A percentile compares a stretch with the other conserved stretches of the same genome.
phyloP scores from a whole-genome alignment of 2,888 invertebrate genomes.

The Xestia xanthographa region DNA sequence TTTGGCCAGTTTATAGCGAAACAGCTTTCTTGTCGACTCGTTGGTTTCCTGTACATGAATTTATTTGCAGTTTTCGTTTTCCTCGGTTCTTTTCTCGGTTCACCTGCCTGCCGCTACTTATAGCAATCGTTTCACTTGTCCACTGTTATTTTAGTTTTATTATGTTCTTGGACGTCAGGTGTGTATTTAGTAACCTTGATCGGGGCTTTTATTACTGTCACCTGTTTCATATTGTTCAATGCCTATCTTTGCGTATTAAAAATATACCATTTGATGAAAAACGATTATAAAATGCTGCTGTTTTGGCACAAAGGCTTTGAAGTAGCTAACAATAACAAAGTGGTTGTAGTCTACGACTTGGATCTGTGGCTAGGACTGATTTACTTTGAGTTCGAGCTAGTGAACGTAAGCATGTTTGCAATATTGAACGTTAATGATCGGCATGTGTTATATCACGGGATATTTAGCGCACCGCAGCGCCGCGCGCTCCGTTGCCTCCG shows the following conservation, averaged over 20 bases:
- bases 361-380: conserved; percentile 5
- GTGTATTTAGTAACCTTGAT: conserved; percentile 11
- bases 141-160: conserved; percentile 32
- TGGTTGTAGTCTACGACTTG: conserved; percentile 1
- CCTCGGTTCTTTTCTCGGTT: conserved; percentile 55
- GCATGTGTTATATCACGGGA: conserved; percentile 29
- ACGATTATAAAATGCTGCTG: neutral
- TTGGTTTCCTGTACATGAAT: conserved; percentile 66
- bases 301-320: conserved; percentile 12
- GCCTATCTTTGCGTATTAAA: neutral
- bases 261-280: neutral
- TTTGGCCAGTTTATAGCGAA: conserved; percentile 68
- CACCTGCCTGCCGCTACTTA: conserved; percentile 33
- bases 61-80: conserved; percentile 67
- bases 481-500: conserved; percentile 59
- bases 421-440: conserved; percentile 21
- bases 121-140: conserved; percentile 34
- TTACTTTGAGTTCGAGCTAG: conserved; percentile 15
- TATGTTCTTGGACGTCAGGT: conserved; percentile 4
- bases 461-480: conserved; percentile 30
- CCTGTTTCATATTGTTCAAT: neutral
- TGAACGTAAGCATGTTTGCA: conserved; percentile 8
- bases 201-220: conserved; percentile 22
- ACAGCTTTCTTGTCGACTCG: conserved; percentile 69
- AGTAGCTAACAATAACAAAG: conserved; percentile 13